Conservation (phyloP, 2,113 vertebrate genomes). For the Blennius ocellaris region DNA sequence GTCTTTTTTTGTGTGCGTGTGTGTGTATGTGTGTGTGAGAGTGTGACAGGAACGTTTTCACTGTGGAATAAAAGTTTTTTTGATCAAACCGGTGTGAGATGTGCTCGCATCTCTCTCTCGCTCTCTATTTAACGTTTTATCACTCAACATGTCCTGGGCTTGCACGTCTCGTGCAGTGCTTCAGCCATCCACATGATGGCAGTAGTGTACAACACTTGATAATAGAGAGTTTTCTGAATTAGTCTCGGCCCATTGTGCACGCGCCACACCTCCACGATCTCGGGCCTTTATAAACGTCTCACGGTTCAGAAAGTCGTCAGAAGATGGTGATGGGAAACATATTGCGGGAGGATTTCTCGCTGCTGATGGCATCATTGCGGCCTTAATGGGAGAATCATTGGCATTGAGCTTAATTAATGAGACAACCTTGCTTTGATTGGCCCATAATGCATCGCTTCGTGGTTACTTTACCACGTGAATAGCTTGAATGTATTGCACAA, state of each 20-base stretch:
- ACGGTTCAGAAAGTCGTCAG: neutral
- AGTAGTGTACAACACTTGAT: constrained; percentile 18
- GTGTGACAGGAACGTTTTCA: constrained; percentile 68
- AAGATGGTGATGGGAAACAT: neutral
- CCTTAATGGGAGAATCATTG: neutral
- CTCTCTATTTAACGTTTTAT: too few relatives aligned
- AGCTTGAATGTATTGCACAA: neutral
- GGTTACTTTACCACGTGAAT: neutral
- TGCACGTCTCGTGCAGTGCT: constrained; percentile 1
- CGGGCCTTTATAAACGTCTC: neutral
- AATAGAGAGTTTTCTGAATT: too few relatives aligned
- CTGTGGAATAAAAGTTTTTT: constrained; percentile 71
- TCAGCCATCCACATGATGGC: constrained; percentile 45
- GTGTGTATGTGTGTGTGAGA: constrained; percentile 16
- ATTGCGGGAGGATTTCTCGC: neutral
- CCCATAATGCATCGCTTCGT: neutral
- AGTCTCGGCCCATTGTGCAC: constrained; percentile 12
- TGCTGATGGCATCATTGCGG: neutral
- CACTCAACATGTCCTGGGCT: too few relatives aligned
- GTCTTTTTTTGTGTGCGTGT: constrained; percentile 38
- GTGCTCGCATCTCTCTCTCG: too few relatives aligned
- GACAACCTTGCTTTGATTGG: neutral
- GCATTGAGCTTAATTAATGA: neutral
- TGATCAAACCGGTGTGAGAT: constrained; percentile 38
- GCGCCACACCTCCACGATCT: neutral